These are phyloP conservation scores for Marcusenius ussheri DNA, from an alignment of 2,113 vertebrate species.

Conservation along the genomic window DNA sequence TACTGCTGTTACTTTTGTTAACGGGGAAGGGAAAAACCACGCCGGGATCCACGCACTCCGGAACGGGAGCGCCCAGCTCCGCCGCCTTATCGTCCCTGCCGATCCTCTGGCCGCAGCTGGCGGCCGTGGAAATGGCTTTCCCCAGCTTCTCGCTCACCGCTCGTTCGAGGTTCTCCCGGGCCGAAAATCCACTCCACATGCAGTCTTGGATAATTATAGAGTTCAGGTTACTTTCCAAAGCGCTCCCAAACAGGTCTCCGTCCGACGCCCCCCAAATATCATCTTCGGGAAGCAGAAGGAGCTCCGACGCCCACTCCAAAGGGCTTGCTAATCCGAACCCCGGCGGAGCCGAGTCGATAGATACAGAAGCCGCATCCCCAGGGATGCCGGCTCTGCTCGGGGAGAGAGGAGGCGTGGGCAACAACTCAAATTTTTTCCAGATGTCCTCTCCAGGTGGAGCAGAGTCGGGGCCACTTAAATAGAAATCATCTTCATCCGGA, in stretches of 20 bases:
- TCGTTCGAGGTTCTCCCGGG: constrained; percentile 86
- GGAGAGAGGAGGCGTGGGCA: constrained; percentile 91
- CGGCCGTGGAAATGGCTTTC: constrained; percentile 54
- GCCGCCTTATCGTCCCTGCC: constrained; percentile 39
- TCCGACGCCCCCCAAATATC: constrained; percentile 74
- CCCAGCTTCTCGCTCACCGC: constrained; percentile 86
- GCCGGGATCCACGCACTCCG: constrained; percentile 82
- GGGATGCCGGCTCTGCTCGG: constrained; percentile 84
- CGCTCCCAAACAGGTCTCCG: constrained; percentile 65
- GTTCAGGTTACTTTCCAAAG: constrained; percentile 75
- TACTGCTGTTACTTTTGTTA: constrained; percentile 62
- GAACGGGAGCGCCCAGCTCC: constrained; percentile 63
- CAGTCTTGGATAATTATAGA: constrained; percentile 95
- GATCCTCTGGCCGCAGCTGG: constrained; percentile 26
- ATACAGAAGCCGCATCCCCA: constrained; percentile 58
- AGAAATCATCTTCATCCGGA: constrained; percentile 97
- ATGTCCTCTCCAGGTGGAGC: constrained; percentile 97
- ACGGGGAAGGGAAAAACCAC: constrained; percentile 86
- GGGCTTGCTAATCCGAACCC: constrained; percentile 66
- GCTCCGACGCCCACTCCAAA: constrained; percentile 88
- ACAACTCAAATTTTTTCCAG: constrained; percentile 99
- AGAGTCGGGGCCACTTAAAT: constrained; percentile 87
- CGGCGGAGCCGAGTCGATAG: constrained; percentile 50
- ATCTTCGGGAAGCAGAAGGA: constrained; percentile 76
- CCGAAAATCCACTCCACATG: constrained; percentile 97